Conservation (phyloP, 53 echinoderm and acorn worm genomes). For the Echinarachnius parma region DNA sequence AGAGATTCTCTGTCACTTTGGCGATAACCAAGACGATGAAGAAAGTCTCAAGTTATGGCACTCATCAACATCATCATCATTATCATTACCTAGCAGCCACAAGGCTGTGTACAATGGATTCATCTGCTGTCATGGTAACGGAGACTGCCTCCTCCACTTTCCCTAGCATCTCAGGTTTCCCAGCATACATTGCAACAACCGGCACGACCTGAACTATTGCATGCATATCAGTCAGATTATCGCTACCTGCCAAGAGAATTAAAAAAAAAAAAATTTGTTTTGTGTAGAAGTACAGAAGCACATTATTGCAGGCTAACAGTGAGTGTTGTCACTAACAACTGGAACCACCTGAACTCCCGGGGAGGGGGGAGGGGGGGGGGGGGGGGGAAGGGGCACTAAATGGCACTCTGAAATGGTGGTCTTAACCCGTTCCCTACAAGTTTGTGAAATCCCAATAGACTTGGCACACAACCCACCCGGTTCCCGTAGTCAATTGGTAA, state of each 20-base stretch:
- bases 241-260: constrained; percentile 24
- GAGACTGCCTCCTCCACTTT: constrained; percentile 49
- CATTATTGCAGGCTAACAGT: too few relatives aligned
- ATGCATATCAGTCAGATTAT: constrained; percentile 52
- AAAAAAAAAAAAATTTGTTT: too few relatives aligned
- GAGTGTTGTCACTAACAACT: too few relatives aligned
- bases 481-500: too few relatives aligned
- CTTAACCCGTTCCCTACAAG: too few relatives aligned
- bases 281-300: too few relatives aligned
- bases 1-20: background rate
- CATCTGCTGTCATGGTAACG: constrained; percentile 49
- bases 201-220: constrained; percentile 57
- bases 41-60: background rate
- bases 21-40: background rate
- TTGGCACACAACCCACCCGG: too few relatives aligned
- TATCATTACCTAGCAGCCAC: constrained; percentile 62
- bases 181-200: constrained; percentile 63
- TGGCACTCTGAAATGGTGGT: too few relatives aligned
- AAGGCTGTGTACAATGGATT: constrained; percentile 49
- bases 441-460: too few relatives aligned
- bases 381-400: too few relatives aligned
- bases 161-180: constrained; percentile 55
- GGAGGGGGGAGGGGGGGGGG: too few relatives aligned
- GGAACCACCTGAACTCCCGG: too few relatives aligned
- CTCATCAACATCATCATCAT: background rate